Base-by-base conservation (phyloP, 1,140 invertebrate species). In the Ruditapes philippinarum region DNA sequence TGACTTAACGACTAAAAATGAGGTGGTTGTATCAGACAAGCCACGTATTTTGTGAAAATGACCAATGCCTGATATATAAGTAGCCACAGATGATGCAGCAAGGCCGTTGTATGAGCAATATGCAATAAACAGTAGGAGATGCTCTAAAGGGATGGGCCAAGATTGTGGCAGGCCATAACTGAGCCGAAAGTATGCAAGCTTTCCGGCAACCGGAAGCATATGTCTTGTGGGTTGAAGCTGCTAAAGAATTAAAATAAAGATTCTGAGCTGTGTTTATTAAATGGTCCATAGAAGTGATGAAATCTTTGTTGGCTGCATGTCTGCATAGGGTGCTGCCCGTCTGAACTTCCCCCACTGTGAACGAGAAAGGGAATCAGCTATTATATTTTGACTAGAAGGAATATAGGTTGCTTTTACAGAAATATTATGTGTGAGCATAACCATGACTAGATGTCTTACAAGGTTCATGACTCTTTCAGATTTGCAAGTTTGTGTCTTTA, bases 301-400 rank as follows among this genome's bases (percentile, higher is more conserved):
- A 17, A 38, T 42, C n/a, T 65, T 65, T 17, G n/a, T n/a, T 62
- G 51, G 80, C 14, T 33, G 36, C 25, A 36, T 54, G 1, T 82
- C 22, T 25, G 80, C 80, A 14, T 65, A 54, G 36, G 80, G 80
- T 11, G 60, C 80, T 82, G 57, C 31, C 17, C 28, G 45, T 28
- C 57, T 82, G 60, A 82, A 82, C 25, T 42, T 82, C 31, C 80
- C 80, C 54, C 80, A 82, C 57, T 38, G 57, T 54, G 57, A 82
- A 82, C 80, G 78, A 82, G 57, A 65, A 62, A 82, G 38, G 45
- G 51, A 38, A 51, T 68, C 62, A 19, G 80, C 36, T 22, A 82
- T 82, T 65, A 62, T 45, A n/a, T 82, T 82, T 65, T 5, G 5
- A 65, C 65, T 82, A 9, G 80, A 82, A 42, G 54, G 80, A 19